A percentile compares a stretch with the other conserved stretches of the same genome.
phyloP scores from a whole-genome alignment of 23 tunicate species.

The Diplosoma virens region DNA sequence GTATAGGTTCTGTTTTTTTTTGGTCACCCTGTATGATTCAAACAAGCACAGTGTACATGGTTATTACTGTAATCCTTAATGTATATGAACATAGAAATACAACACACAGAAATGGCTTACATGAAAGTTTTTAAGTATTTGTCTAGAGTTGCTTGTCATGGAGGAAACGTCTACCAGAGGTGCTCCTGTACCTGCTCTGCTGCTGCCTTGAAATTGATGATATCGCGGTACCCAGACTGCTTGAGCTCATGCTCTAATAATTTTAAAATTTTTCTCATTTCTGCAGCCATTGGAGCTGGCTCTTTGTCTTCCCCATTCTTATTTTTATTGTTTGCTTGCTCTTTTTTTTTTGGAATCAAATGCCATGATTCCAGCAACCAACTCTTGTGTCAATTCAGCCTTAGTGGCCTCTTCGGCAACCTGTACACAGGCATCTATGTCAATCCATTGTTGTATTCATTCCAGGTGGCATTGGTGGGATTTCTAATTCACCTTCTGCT shows the following conservation, averaged over 20 bases:
- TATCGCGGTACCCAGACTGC: not conserved
- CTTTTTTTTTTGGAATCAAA: not conserved
- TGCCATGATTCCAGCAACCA: not conserved
- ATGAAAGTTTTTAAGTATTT: not conserved
- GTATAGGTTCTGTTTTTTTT: no score
- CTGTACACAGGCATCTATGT: not conserved
- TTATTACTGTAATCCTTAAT: conserved; percentile 6
- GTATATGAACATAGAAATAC: conserved; percentile 1
- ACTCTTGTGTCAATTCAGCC: not conserved
- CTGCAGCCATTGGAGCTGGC: conserved; percentile 11
- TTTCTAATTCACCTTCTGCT: not conserved
- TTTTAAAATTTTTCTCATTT: conserved; percentile 5
- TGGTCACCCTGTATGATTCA: conserved; percentile 6
- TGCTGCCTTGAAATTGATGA: not conserved
- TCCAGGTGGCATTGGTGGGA: not conserved
- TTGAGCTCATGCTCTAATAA: conserved; percentile 2
- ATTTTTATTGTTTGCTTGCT: not conserved
- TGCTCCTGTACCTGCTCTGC: not conserved
- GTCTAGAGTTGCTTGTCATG: conserved; percentile 7
- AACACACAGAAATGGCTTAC: conserved; percentile 12
- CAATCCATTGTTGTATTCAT: not conserved
- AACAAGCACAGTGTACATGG: conserved; percentile 16
- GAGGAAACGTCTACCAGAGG: not conserved
- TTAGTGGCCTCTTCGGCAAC: not conserved
- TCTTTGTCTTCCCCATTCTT: not conserved